Percentiles rank a stretch among this genome's conserved stretches.
These are phyloP conservation scores for Proctacanthus coquilletti DNA, from an alignment of 1,140 invertebrate genomes.

Conservation along the genomic window DNA sequence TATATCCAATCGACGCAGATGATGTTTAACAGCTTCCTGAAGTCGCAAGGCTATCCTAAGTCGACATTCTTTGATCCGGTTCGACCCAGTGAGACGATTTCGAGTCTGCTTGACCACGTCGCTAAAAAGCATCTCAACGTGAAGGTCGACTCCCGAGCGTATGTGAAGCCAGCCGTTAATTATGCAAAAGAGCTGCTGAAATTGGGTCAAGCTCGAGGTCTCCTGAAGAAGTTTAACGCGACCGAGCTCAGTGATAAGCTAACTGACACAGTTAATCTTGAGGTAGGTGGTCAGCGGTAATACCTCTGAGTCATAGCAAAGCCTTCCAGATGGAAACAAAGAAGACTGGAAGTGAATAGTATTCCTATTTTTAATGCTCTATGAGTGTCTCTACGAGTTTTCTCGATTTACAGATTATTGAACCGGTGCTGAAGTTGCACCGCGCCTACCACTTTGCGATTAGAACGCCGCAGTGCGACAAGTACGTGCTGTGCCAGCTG, in stretches of 20 bases:
- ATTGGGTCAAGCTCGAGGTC: conserved; percentile 47
- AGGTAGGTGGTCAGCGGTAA: conserved; percentile 30
- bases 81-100: conserved; percentile 48
- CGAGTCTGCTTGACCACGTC: conserved; percentile 45
- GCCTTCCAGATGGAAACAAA: conserved; percentile 6
- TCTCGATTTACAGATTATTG: conserved; percentile 37
- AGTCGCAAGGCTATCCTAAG: conserved; percentile 57
- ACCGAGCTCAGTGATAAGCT: conserved; percentile 55
- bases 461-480: conserved; percentile 51
- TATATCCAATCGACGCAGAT: conserved; percentile 51
- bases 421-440: conserved; percentile 57
- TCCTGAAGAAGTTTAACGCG: conserved; percentile 35
- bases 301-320: conserved; percentile 4
- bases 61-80: conserved; percentile 49
- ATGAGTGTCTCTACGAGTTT: background rate
- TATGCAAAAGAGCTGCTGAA: conserved; percentile 52
- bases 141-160: conserved; percentile 51
- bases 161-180: conserved; percentile 54
- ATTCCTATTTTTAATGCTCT: background rate
- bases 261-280: conserved; percentile 60
- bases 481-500: conserved; percentile 58
- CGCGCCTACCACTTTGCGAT: conserved; percentile 56
- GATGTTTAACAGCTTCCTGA: conserved; percentile 57
- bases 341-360: conserved; percentile 14
- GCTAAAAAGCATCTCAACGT: conserved; percentile 52